Base-by-base conservation (phyloP, 2,113 vertebrate species). In the Leptobrachium leishanense region DNA sequence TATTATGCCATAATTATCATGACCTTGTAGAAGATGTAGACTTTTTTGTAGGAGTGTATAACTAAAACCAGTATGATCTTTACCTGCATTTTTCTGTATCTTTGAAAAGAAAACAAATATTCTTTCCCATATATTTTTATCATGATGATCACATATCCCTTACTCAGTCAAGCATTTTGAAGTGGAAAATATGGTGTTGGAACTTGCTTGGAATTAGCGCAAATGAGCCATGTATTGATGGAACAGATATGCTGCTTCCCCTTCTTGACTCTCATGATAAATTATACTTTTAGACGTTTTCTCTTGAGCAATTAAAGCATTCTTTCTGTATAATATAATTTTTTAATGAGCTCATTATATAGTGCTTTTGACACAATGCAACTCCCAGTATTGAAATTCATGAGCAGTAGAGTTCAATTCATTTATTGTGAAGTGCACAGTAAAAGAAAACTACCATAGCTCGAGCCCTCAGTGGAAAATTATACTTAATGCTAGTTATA, bases 161-260 rank as follows among this genome's bases (percentile, higher is more conserved):
- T 54, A 8, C 64, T 41, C 64, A 76, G 74, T 43, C 31, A 67
- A 31, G 50, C 63, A 54, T 42, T 76, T 64, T 76, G 64, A 76
- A 12, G 54, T 43, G 50, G 12, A 76, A 39, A 31, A 74, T 50
- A 67, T 65, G 43, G 43, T 66, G 73, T 75, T 75, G 43, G 40
- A 75, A 75, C 73, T 66, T 67, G 63, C 74, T 75, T 75, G 10
- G 53, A 43, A 53, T 44, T 42, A 12, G 63, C 67, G 74, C 43
- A 75, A 75, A 75, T 75, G 74, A 53, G 13, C 31, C 74, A 66
- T 75, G 39, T 75, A 53, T 75, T 42, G 62, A 53, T 75, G 74
- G 46, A 75, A 66, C 73, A 66, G 73, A 75, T 66, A 75, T 43
- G 40, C 43, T 50, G 43, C 62, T 65, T 75, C 62, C 59, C 50